Conservation (phyloP, 2,888 invertebrate species). For the Tiliacea citrago region DNA sequence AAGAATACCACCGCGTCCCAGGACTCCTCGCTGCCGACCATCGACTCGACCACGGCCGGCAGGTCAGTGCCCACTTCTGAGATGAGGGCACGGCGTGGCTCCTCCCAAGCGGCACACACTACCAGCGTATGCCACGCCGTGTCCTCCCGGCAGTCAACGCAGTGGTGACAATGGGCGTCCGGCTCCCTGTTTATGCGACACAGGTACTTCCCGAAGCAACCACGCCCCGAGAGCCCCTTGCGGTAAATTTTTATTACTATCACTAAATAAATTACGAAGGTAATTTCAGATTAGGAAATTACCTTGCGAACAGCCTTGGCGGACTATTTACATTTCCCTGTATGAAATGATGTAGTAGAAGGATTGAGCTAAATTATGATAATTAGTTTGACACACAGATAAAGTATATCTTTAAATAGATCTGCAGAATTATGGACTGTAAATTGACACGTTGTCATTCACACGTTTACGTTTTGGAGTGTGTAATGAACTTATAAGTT, state of each 20-base stretch:
- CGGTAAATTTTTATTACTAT: neutral
- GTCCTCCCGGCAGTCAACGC: no score
- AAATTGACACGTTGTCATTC: neutral
- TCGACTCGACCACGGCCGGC: no score
- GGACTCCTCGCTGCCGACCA: no score
- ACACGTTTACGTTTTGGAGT: neutral
- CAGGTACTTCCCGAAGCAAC: no score
- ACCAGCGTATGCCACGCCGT: no score
- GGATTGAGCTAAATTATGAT: slow-evolving; percentile 44
- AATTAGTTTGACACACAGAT: slow-evolving; percentile 24
- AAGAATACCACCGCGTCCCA: no score
- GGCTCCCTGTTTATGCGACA: no score
- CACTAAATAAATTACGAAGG: neutral
- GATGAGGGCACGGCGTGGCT: no score
- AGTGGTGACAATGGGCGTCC: no score
- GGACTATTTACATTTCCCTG: slow-evolving; percentile 21
- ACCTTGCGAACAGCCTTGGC: neutral
- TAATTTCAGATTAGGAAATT: slow-evolving; percentile 18
- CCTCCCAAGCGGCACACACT: no score
- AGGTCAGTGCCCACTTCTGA: no score
- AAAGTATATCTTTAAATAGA: slow-evolving; percentile 15
- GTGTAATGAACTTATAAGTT: neutral
- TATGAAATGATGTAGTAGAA: slow-evolving; percentile 15
- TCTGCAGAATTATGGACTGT: neutral
- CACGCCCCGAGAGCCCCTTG: no score